Evolutionary conservation across 2,888 invertebrate species (phyloP).

Genomic region (Thecophora atra): DNA sequence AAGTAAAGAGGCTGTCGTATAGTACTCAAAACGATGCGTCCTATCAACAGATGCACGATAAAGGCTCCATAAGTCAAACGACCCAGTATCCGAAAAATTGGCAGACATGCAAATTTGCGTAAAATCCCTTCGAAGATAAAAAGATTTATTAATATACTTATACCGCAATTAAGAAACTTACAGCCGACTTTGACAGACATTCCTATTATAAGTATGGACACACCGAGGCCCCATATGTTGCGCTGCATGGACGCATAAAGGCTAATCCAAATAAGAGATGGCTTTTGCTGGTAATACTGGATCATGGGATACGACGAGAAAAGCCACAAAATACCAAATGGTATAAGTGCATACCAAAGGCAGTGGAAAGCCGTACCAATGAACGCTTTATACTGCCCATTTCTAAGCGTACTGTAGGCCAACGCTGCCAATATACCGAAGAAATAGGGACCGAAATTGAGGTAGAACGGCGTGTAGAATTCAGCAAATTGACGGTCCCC

Average conservation of each 20-base stretch:
- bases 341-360: slow-evolving; percentile 54
- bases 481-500: slow-evolving; percentile 54
- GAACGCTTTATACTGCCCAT: slow-evolving; percentile 52
- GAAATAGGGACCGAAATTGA: slow-evolving; percentile 59
- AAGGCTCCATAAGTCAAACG: slow-evolving; percentile 61
- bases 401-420: slow-evolving; percentile 52
- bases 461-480: slow-evolving; percentile 58
- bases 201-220: slow-evolving; percentile 59
- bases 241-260: slow-evolving; percentile 65
- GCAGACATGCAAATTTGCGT: slow-evolving; percentile 56
- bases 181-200: slow-evolving; percentile 60
- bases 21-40: slow-evolving; percentile 53
- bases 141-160: not conserved
- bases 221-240: slow-evolving; percentile 62
- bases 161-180: slow-evolving; percentile 46
- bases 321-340: slow-evolving; percentile 54
- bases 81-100: slow-evolving; percentile 59
- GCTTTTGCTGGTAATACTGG: slow-evolving; percentile 54
- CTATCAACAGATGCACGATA: slow-evolving; percentile 55
- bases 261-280: slow-evolving; percentile 58
- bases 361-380: slow-evolving; percentile 51
- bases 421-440: slow-evolving; percentile 57
- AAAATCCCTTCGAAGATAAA: slow-evolving; percentile 51
- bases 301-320: slow-evolving; percentile 58
- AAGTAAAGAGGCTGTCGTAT: slow-evolving; percentile 57